These are phyloP conservation scores for Ooceraea biroi DNA, from an alignment of 1,140 invertebrate species.

Conservation along the genomic window DNA sequence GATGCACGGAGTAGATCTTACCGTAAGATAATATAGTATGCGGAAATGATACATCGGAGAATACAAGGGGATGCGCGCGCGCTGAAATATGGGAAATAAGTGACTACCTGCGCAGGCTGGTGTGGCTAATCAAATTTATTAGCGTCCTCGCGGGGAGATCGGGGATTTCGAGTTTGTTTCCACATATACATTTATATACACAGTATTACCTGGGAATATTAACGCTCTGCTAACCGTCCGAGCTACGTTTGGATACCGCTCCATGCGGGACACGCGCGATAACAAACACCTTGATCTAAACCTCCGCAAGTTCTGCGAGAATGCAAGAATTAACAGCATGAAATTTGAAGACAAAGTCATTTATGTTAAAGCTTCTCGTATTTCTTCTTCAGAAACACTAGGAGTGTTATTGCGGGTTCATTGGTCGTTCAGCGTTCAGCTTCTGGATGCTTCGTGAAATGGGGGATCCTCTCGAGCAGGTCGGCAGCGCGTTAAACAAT, in stretches of 20 bases:
- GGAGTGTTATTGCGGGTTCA: no score
- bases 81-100: neutral
- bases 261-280: no score
- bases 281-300: no score
- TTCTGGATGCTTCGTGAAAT: no score
- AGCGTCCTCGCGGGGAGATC: neutral
- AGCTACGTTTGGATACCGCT: no score
- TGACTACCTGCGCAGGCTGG: neutral
- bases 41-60: neutral
- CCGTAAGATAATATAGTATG: neutral
- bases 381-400: no score
- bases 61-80: neutral
- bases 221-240: neutral
- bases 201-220: neutral
- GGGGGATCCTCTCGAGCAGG: no score
- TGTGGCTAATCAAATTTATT: conserved; percentile 44
- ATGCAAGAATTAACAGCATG: no score
- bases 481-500: neutral
- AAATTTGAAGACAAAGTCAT: no score
- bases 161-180: neutral
- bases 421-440: no score
- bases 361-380: no score
- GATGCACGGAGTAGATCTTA: neutral
- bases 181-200: conserved; percentile 26
- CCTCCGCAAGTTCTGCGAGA: no score